Percentiles rank a stretch among this genome's conserved stretches.
These are phyloP conservation scores for Brachionus koreanus DNA, from an alignment of 1,140 invertebrate species.

Conservation along the genomic window DNA sequence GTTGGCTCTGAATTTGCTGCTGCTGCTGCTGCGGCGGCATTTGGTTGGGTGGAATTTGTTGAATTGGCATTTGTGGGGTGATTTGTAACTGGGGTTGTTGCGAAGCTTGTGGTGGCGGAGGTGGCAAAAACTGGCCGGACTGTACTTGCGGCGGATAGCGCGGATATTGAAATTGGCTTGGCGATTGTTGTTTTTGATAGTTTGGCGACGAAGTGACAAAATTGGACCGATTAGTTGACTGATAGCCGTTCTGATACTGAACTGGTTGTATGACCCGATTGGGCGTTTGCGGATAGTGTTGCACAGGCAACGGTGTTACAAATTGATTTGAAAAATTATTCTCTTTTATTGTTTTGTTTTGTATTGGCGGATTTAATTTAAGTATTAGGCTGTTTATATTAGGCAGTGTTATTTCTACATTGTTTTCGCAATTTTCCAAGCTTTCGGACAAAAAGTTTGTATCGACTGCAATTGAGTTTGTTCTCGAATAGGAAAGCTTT, in stretches of 20 bases:
- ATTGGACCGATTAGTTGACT: background rate
- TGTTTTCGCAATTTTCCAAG: background rate
- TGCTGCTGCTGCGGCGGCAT: background rate
- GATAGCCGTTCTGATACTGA: background rate
- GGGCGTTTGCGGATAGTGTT: background rate
- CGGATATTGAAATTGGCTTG: background rate
- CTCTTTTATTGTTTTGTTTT: background rate
- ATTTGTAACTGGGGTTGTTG: background rate
- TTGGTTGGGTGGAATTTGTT: background rate
- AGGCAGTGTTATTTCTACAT: background rate
- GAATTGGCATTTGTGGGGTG: background rate
- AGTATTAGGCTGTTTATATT: constrained; percentile 3
- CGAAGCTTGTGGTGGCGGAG: background rate
- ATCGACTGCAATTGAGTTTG: background rate
- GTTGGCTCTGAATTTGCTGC: background rate
- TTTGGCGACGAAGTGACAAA: constrained; percentile 19
- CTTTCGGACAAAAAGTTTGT: background rate
- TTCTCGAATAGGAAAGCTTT: background rate
- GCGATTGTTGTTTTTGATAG: background rate
- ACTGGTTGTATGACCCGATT: background rate
- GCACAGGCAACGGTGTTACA: background rate
- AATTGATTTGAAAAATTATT: background rate
- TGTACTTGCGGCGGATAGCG: background rate
- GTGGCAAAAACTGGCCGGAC: background rate
- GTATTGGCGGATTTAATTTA: background rate